Conservation (phyloP, 2,888 invertebrate species). For the Saturnia japonica region DNA sequence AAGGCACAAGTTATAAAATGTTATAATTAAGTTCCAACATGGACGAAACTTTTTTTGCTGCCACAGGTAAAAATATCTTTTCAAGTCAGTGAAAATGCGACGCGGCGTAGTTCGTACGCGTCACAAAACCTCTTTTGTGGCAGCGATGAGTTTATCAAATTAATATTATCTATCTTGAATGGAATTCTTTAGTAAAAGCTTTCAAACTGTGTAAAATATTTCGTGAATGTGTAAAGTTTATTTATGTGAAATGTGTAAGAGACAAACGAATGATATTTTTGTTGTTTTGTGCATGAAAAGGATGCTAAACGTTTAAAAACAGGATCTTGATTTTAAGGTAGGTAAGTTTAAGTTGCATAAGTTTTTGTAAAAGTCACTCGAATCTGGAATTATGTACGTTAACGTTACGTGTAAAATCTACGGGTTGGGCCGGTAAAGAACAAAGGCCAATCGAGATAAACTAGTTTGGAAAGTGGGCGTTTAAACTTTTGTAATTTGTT, state of each 20-base stretch:
- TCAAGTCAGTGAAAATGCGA: slow-evolving; percentile 67
- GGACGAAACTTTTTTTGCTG: slow-evolving; percentile 67
- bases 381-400: background rate
- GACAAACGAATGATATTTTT: slow-evolving; percentile 33
- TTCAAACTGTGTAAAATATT: slow-evolving; percentile 27
- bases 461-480: slow-evolving; percentile 64
- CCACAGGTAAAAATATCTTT: slow-evolving; percentile 80
- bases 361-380: slow-evolving; percentile 12
- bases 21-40: slow-evolving; percentile 43
- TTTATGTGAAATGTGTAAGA: slow-evolving; percentile 41
- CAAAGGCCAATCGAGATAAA: slow-evolving; percentile 57
- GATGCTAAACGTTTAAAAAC: slow-evolving; percentile 50
- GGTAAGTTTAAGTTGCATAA: slow-evolving; percentile 55
- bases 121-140: slow-evolving; percentile 29
- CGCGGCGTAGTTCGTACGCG: slow-evolving; percentile 53
- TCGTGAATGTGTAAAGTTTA: slow-evolving; percentile 41
- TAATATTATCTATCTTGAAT: slow-evolving; percentile 31
- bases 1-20: slow-evolving; percentile 31
- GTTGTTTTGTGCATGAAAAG: slow-evolving; percentile 57
- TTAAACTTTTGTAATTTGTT: slow-evolving; percentile 45
- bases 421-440: slow-evolving; percentile 45
- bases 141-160: slow-evolving; percentile 31
- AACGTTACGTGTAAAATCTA: slow-evolving; percentile 25
- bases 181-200: slow-evolving; percentile 26
- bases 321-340: slow-evolving; percentile 67